Evolutionary conservation across 2,113 vertebrate species (phyloP).

Genomic region (Megalops atlanticus): DNA sequence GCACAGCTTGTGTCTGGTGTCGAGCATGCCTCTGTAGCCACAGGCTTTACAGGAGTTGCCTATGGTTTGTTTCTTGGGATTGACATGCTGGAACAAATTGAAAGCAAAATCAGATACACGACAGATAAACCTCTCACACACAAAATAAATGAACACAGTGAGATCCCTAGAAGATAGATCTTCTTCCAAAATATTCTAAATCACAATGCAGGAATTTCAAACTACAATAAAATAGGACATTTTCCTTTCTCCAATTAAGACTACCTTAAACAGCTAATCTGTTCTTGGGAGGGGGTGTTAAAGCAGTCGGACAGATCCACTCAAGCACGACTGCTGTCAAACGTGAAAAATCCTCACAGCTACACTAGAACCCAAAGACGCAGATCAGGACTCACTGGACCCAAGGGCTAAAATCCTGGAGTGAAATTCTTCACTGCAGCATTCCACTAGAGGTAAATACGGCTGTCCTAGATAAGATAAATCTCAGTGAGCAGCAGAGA

Average conservation of each 20-base stretch:
- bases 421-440: background rate
- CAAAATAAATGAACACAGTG: too few relatives aligned
- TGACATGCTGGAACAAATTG: conserved; percentile 82
- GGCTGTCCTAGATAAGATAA: background rate
- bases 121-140: too few relatives aligned
- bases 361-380: background rate
- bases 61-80: conserved; percentile 99
- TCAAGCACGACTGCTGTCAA: too few relatives aligned
- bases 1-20: conserved; percentile 98
- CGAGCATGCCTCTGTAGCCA: conserved; percentile 97
- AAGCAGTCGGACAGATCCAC: too few relatives aligned
- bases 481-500: background rate
- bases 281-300: too few relatives aligned
- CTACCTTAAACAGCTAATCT: too few relatives aligned
- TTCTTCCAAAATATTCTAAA: too few relatives aligned
- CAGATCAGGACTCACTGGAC: background rate
- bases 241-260: too few relatives aligned
- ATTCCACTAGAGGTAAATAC: background rate
- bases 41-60: conserved; percentile 98
- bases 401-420: background rate
- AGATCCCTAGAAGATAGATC: too few relatives aligned
- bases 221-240: too few relatives aligned
- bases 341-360: background rate
- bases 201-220: too few relatives aligned
- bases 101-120: conserved; percentile 15